A percentile compares a stretch with the other conserved stretches of the same genome.
Evolutionary conservation across 2,113 vertebrate genomes (phyloP).

Genomic region (Corynorhinus townsendii): DNA sequence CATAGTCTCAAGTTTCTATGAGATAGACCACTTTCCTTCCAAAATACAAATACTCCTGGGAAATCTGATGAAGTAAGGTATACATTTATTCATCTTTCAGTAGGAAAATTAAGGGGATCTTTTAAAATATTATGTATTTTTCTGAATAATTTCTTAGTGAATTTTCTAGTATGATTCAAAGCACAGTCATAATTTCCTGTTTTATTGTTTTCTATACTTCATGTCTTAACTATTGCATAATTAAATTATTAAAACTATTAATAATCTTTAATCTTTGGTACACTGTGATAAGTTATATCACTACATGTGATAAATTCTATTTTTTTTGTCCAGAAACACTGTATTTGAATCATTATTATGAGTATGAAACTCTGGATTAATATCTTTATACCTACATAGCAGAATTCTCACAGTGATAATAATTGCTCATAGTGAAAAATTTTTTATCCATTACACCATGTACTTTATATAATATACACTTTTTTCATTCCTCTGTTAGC

Average conservation of each 20-base stretch:
- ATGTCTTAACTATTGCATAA: background rate
- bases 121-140: background rate
- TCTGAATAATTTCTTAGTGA: background rate
- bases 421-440: background rate
- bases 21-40: no score
- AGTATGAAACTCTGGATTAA: background rate
- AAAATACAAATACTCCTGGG: background rate
- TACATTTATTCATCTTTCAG: background rate
- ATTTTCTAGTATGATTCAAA: background rate
- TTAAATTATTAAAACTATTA: background rate
- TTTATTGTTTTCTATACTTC: background rate
- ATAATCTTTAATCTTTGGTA: background rate
- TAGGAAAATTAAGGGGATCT: background rate
- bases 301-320: background rate
- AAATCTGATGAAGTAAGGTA: background rate
- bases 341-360: background rate
- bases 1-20: background rate
- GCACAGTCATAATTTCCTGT: background rate
- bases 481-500: background rate
- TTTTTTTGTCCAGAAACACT: background rate
- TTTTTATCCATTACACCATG: background rate
- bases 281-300: background rate
- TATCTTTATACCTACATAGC: background rate
- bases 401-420: background rate
- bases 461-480: background rate